Percentiles rank a stretch among this genome's conserved stretches.
Evolutionary conservation across 2,797 vertebrate species (phyloP).

Genomic region (Danio choprae): DNA sequence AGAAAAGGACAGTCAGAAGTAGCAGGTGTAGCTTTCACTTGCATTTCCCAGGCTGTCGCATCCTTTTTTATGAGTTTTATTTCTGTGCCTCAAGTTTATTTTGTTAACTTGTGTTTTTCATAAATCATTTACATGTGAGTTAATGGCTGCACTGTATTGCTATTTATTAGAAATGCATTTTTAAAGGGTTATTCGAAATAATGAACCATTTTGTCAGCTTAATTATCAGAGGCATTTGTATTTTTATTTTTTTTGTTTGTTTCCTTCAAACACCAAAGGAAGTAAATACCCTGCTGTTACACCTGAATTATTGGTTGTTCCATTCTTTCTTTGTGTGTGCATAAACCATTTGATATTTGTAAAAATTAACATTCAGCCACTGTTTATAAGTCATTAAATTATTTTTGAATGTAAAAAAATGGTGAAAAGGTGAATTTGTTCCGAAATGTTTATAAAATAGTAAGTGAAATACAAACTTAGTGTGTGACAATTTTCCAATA

Average conservation of each 20-base stretch:
- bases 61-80: constrained; percentile 47
- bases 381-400: too few species aligned
- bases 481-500: too few species aligned
- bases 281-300: constrained; percentile 74
- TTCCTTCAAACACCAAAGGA: constrained; percentile 81
- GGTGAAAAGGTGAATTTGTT: too few species aligned
- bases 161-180: constrained; percentile 52
- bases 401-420: too few species aligned
- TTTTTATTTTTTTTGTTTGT: constrained; percentile 50
- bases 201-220: constrained; percentile 47
- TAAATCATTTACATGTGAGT: constrained; percentile 63
- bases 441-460: too few species aligned
- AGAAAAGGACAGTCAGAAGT: background rate
- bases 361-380: too few species aligned
- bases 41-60: background rate
- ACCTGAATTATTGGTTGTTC: constrained; percentile 58
- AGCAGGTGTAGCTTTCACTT: constrained; percentile 9
- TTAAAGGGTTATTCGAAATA: constrained; percentile 49
- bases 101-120: constrained; percentile 54
- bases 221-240: constrained; percentile 46
- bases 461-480: too few species aligned
- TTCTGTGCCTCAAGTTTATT: constrained; percentile 65
- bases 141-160: constrained; percentile 56
- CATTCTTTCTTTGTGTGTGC: constrained; percentile 22
- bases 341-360: too few species aligned